These are phyloP conservation scores for Chaetodon trifasciatus DNA, from an alignment of 2,797 vertebrate species.

Conservation along the genomic window DNA sequence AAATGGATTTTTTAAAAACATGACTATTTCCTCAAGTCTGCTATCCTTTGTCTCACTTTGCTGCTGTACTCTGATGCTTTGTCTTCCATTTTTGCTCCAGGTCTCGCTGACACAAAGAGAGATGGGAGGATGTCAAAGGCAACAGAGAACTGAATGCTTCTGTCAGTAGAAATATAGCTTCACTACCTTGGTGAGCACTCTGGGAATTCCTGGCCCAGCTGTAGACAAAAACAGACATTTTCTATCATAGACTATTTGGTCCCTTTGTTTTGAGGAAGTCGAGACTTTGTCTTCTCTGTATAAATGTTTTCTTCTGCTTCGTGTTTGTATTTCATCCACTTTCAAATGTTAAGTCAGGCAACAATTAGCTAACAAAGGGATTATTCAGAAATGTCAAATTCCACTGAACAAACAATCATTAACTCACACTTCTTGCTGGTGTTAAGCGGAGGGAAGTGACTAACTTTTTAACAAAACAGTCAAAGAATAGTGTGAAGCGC, in stretches of 20 bases:
- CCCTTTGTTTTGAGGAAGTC: conserved; percentile 17
- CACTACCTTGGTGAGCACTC: conserved; percentile 25
- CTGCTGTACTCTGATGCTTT: background rate
- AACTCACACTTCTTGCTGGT: background rate
- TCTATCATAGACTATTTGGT: conserved; percentile 13
- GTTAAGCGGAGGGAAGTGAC: background rate
- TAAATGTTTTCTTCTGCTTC: background rate
- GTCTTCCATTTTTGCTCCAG: background rate
- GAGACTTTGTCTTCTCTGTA: background rate
- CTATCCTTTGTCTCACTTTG: background rate
- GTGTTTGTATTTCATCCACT: background rate
- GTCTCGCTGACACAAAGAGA: conserved; percentile 44
- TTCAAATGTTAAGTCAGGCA: background rate
- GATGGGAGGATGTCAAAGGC: conserved; percentile 35
- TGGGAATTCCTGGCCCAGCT: conserved; percentile 40
- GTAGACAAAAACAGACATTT: conserved; percentile 38
- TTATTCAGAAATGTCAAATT: background rate
- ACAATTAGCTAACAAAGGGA: background rate
- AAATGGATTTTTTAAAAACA: background rate
- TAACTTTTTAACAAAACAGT: background rate
- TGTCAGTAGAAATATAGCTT: conserved; percentile 51
- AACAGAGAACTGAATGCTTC: conserved; percentile 31
- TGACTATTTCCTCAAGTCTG: background rate
- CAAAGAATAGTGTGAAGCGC: background rate
- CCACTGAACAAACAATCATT: background rate